phyloP scores from a whole-genome alignment of 2,797 vertebrate species.

The Hafferia zeledoni region DNA sequence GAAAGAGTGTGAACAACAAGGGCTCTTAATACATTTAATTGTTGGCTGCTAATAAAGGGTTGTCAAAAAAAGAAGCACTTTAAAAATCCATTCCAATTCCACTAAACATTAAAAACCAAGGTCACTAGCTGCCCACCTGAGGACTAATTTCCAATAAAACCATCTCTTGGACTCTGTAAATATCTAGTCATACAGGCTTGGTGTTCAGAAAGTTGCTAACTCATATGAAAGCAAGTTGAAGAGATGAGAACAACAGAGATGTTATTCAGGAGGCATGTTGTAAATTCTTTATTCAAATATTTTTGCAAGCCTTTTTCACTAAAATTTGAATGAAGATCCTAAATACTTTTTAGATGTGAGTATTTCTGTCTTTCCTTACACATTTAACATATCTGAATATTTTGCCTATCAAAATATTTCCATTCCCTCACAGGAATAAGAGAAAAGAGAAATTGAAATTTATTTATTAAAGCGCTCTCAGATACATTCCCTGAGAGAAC shows the following conservation, averaged over 20 bases:
- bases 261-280: background rate
- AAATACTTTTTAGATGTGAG: background rate
- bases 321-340: background rate
- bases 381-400: background rate
- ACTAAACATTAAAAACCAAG: slow-evolving; percentile 37
- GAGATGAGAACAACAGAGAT: background rate
- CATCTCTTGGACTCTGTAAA: background rate
- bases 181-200: background rate
- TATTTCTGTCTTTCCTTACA: background rate
- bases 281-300: background rate
- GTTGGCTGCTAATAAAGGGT: slow-evolving; percentile 73
- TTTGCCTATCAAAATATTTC: background rate
- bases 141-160: background rate
- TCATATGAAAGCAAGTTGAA: slow-evolving; percentile 1
- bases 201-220: background rate
- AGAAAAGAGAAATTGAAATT: background rate
- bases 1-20: slow-evolving; percentile 82
- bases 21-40: slow-evolving; percentile 80
- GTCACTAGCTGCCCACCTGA: slow-evolving; percentile 45
- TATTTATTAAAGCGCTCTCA: background rate
- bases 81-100: slow-evolving; percentile 49
- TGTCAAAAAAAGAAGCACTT: slow-evolving; percentile 71
- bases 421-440: background rate
- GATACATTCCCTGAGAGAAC: background rate
- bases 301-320: background rate